Evolutionary conservation across 2,113 vertebrate genomes (phyloP).

Genomic region (Chrysochloris asiatica): DNA sequence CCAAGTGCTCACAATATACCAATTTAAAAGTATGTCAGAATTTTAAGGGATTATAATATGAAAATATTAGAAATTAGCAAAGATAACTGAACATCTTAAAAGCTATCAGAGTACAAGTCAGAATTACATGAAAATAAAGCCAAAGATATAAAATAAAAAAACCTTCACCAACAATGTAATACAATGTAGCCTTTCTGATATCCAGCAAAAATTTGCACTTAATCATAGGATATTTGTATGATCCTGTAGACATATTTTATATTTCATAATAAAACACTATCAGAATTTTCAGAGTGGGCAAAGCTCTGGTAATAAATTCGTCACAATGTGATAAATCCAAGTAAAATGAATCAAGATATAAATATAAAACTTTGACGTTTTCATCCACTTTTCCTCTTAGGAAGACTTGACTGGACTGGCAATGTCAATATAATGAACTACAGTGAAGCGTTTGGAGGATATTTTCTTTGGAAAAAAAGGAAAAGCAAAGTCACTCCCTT

Average conservation of each 20-base stretch:
- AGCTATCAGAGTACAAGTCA: slow-evolving; percentile 11
- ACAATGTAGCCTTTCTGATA: slow-evolving; percentile 40
- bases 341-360: slow-evolving; percentile 66
- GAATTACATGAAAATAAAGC: slow-evolving; percentile 51
- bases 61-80: slow-evolving; percentile 16
- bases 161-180: background rate
- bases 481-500: slow-evolving; percentile 42
- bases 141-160: slow-evolving; percentile 42
- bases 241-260: slow-evolving; percentile 67
- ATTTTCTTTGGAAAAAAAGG: slow-evolving; percentile 4
- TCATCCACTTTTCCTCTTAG: slow-evolving; percentile 61
- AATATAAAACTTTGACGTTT: slow-evolving; percentile 73
- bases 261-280: slow-evolving; percentile 71
- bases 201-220: slow-evolving; percentile 39
- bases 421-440: slow-evolving; percentile 54
- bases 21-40: background rate
- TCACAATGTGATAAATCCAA: slow-evolving; percentile 69
- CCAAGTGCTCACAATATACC: background rate
- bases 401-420: slow-evolving; percentile 45
- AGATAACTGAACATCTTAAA: slow-evolving; percentile 6
- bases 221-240: slow-evolving; percentile 52
- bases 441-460: background rate
- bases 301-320: slow-evolving; percentile 74
- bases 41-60: background rate
- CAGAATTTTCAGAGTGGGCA: slow-evolving; percentile 66